Percentiles rank a stretch among this genome's conserved stretches.
phyloP scores from a whole-genome alignment of 2,797 vertebrate genomes.

The Cossypha caffra region DNA sequence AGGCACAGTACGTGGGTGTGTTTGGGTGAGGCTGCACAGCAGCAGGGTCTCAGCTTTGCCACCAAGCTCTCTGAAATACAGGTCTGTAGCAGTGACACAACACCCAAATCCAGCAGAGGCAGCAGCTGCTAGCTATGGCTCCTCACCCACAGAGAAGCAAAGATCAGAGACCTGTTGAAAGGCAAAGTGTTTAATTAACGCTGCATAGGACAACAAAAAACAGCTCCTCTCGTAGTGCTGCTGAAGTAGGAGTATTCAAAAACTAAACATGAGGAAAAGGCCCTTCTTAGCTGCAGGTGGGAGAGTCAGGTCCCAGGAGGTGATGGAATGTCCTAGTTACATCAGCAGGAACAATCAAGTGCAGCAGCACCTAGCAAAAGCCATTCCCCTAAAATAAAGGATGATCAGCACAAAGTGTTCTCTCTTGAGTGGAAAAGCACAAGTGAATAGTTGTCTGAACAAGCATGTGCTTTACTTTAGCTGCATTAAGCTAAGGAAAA shows the following conservation, averaged over 20 bases:
- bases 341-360: not conserved
- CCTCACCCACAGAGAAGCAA: not conserved
- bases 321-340: not conserved
- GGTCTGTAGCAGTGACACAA: rapidly evolving
- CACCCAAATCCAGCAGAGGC: not conserved
- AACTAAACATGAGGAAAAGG: not conserved
- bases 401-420: not conserved
- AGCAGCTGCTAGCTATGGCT: not conserved
- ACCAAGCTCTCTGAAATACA: not conserved
- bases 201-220: not conserved
- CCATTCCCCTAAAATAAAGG: not conserved
- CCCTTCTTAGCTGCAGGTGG: not conserved
- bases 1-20: not conserved
- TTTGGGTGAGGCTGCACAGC: not conserved
- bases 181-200: not conserved
- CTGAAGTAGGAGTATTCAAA: not conserved
- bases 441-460: not conserved
- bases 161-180: not conserved
- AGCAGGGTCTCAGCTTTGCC: not conserved
- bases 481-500: not conserved
- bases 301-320: not conserved
- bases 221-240: not conserved
- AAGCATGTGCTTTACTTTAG: not conserved
- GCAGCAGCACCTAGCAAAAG: not conserved
- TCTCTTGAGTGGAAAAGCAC: not conserved